Percentiles rank a stretch among this genome's conserved stretches.
These are phyloP conservation scores for Ceratosolen fusciceps DNA, from an alignment of 1,140 invertebrate species.

Conservation along the genomic window DNA sequence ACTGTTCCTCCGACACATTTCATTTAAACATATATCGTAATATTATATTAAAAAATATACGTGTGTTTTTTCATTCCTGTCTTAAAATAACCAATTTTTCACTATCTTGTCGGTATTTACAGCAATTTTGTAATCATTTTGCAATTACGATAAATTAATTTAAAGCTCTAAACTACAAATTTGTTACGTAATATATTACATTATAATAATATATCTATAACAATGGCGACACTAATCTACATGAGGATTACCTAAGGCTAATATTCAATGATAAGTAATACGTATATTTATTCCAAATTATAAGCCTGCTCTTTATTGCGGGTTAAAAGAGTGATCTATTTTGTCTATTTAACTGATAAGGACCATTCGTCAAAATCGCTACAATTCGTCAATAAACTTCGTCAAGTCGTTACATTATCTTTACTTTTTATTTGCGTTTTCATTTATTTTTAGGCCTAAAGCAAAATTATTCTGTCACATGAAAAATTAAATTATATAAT, in stretches of 20 bases:
- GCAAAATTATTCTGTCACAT: no score
- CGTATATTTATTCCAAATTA: not conserved
- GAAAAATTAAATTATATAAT: no score
- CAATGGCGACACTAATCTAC: not conserved
- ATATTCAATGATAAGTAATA: conserved; percentile 14
- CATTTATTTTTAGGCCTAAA: no score
- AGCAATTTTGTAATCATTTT: not conserved
- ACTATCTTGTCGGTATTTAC: not conserved
- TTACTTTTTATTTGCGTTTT: no score
- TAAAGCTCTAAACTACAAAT: not conserved
- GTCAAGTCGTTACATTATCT: no score
- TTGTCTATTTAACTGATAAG: conserved; percentile 9
- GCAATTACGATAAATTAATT: not conserved
- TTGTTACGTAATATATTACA: not conserved
- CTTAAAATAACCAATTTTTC: no score
- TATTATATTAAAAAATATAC: no score
- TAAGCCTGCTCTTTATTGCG: not conserved
- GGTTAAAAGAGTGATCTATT: conserved; percentile 28
- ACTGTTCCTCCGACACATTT: no score
- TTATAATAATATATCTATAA: not conserved
- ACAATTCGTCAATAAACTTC: no score
- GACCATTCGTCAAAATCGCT: not conserved
- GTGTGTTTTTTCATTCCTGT: no score
- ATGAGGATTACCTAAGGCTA: conserved; percentile 9
- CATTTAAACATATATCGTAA: no score